Evolutionary conservation across 53 echinoderm and acorn worm species (phyloP), one percentile per base, ranked within the genome.

Genomic region (Hippasteria phrygiana): DNA sequence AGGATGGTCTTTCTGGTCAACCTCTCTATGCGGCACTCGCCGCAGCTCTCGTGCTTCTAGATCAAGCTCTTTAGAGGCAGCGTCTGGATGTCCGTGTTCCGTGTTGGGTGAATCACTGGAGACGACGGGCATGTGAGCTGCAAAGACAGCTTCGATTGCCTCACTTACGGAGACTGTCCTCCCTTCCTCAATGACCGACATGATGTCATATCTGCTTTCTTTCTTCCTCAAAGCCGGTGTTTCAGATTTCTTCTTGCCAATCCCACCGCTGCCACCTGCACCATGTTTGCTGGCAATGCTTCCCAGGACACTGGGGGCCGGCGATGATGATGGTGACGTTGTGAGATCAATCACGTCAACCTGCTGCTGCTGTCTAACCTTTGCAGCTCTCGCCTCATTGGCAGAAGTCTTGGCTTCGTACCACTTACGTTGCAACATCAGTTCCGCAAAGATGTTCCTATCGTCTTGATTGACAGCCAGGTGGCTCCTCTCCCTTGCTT

Each of bases 321-420:
- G 88, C 29, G 74, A 73, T 29, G 74, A 42, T 1, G 88, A 74
- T 26, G 74, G 62, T 9, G 88, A 75, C 10, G 74, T 74, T n/a
- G 87, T 87, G 3, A 88, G 72, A 88, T 88, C 88, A 36, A 88
- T 88, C 5, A 88, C 88, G 31, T 88, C 88, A 18, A 13, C 24
- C 1, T 71, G 51, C 13, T 37, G 26, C 1, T 17, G 48, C 35
- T 85, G 22, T 33, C 26, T 8, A 74, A 24, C 24, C 0, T 39
- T 12, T 13, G 36, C 20, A 14, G 31, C 8, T 14, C 5, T 71
- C 14, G 36, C 32, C 10, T 20, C 4, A 26, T 36, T 40, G 12
- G 16, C 16, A 29, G 31, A 18, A 18, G 43, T 53, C 43, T 63
- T 65, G 47, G 42, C 46, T 6, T 64, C 64, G 43, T 29, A 65